Evolutionary conservation across 2,888 invertebrate species (phyloP), one percentile per base, ranked within the genome.

Genomic region (Drosophila siamana): DNA sequence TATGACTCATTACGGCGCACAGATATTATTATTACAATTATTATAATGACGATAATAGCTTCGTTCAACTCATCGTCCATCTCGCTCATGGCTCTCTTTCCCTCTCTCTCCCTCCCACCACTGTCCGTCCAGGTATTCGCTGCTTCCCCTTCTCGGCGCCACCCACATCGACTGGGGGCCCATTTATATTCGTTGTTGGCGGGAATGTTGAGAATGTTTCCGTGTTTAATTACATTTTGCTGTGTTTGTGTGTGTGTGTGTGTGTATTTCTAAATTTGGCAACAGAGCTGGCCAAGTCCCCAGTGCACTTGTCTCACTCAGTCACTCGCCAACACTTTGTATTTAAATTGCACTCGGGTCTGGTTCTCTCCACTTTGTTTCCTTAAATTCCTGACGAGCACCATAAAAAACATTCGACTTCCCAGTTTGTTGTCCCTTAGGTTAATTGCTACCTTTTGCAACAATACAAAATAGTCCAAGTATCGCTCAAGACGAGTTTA

Each of bases 151-250:
- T 16, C 9, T 40, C 24, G 19, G 15, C 33, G 22, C 44, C 41
- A 19, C 33, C 52, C 41, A 26, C 47, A 44, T 62, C 50, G 50
- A 46, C 24, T 24, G 4, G n/a, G n/a, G n/a, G n/a, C n/a, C n/a
- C n/a, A n/a, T n/a, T n/a, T n/a, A n/a, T 46, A 52, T 50, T 48
- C 51, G 24, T n/a, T n/a, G n/a, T n/a, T n/a, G n/a, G n/a, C n/a
- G n/a, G n/a, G n/a, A n/a, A 24, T 60, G 61, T 61, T 48, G 48
- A 67, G 59, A 63, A 61, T 65, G n/a, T n/a, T 65, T 74, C 56
- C 73, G 65, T 60, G 54, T 70, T 63, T 74, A 68, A 77, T 77
- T 77, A 68, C 74, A 74, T 50, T 73, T 47, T 15, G 43, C 36
- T 38, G n/a, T n/a, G n/a, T n/a, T n/a, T n/a, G n/a, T n/a, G n/a